Conservation (phyloP, 2,797 vertebrate genomes). For the Vespertilio murinus region DNA sequence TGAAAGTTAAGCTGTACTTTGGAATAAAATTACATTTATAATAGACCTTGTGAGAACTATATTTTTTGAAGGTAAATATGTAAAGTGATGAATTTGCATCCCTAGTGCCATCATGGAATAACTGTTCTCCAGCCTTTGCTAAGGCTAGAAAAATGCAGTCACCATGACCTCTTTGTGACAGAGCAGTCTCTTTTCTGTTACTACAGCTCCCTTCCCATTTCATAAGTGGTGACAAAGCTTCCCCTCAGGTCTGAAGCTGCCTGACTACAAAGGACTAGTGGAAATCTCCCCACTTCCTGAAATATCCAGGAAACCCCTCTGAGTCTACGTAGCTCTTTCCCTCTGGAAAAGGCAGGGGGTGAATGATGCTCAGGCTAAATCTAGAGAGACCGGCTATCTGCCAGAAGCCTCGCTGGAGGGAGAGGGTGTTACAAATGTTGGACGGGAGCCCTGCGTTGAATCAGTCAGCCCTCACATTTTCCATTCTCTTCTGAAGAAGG, state of each 20-base stretch:
- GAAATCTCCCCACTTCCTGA: constrained; percentile 22
- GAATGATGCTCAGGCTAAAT: not conserved
- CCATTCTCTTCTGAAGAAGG: constrained; percentile 13
- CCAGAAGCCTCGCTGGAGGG: not conserved
- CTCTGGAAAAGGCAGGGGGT: not conserved
- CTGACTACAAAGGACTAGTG: constrained; percentile 16
- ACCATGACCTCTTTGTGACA: not conserved
- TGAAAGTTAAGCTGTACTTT: constrained; percentile 10
- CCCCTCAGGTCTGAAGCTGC: not conserved
- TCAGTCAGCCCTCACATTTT: not conserved
- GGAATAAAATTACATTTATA: not conserved
- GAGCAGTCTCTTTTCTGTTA: not conserved
- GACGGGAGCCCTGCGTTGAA: not conserved
- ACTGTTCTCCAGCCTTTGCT: not conserved
- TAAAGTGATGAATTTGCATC: not conserved
- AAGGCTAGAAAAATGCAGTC: not conserved
- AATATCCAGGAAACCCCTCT: not conserved
- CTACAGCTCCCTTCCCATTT: not conserved
- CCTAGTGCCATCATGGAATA: not conserved
- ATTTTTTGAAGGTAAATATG: not conserved
- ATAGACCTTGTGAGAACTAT: not conserved
- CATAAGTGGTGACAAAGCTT: not conserved
- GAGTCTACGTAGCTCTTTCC: not conserved
- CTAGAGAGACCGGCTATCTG: not conserved
- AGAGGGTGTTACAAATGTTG: not conserved